Base-by-base conservation (phyloP, 2,888 invertebrate species). In the Zygothrica quintamaculata region DNA sequence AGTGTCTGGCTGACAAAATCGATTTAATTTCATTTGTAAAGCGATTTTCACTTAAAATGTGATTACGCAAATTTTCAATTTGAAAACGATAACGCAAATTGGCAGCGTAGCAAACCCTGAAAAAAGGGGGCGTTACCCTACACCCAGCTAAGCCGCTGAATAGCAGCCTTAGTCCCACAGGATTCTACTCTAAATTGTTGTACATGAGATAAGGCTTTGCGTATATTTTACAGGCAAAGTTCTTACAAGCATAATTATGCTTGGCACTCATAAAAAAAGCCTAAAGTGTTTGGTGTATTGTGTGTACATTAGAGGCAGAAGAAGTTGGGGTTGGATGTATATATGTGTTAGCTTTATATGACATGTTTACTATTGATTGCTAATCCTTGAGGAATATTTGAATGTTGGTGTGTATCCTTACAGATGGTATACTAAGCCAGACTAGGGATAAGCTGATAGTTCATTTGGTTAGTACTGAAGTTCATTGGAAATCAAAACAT, bases 31-130 rank as follows among this genome's bases (percentile, higher is more conserved):
- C 61, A 86, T 80, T 82, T 77, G 73, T 64, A 68, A 84, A 80
- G 64, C 86, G 89, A 88, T 78, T 88, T 88, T 88, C 85, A 85
- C 89, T 88, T 77, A 80, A 87, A 88, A 88, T 88, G 71, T 82
- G 87, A 88, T 88, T 88, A 88, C 89, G 88, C 85, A 88, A 88
- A 88, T 88, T 86, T 82, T 84, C 82, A 86, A 82, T 87, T 82
- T 84, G 75, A 84, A 84, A 86, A 80, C 72, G 82, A 86, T 82
- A 82, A 86, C 84, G 74, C 64, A 78, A 82, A 80, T 80, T 86
- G 66, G 68, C 73, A 65, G 51, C 72, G 25, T 12, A 33, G 42
- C 42, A n/a, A 31, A 51, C 15, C 13, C n/a, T n/a, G n/a, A n/a
- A 25, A 22, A 39, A 26, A 8, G 11, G 7, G 40, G 7, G n/a